Conservation (phyloP, 2,888 invertebrate genomes). For the Hypena proboscidalis region DNA sequence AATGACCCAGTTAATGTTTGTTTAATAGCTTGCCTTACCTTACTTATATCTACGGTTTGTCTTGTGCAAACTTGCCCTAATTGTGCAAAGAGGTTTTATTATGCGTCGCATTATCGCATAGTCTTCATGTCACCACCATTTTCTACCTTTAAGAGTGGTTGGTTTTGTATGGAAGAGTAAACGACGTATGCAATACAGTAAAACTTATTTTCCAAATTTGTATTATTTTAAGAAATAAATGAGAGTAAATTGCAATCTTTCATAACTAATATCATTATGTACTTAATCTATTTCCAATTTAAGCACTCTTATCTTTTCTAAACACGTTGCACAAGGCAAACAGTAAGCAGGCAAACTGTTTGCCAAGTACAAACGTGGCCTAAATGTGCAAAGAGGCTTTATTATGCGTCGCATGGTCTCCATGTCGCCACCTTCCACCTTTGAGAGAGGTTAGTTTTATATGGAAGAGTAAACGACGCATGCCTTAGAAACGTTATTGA, state of each 20-base stretch:
- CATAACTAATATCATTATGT: no score
- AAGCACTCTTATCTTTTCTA: no score
- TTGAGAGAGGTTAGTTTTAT: constrained; percentile 29
- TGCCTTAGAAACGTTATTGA: constrained; percentile 39
- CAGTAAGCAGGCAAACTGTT: not conserved
- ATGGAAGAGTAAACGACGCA: constrained; percentile 39
- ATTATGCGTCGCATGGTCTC: constrained; percentile 46
- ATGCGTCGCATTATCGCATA: constrained; percentile 47
- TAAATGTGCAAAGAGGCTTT: constrained; percentile 46
- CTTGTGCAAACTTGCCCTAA: constrained; percentile 8
- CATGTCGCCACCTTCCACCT: constrained; percentile 43
- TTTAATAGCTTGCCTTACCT: no score
- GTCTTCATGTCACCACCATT: constrained; percentile 40
- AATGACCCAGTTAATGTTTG: no score
- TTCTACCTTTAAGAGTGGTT: constrained; percentile 33
- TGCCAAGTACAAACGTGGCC: not conserved
- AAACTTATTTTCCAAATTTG: no score
- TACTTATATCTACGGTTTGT: no score
- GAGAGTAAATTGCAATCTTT: no score
- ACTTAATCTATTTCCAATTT: no score
- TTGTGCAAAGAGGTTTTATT: constrained; percentile 49
- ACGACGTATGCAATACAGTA: constrained; percentile 37
- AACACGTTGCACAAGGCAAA: no score
- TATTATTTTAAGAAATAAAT: no score
- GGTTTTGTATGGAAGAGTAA: constrained; percentile 37